A percentile compares a stretch with the other conserved stretches of the same genome.
Evolutionary conservation across 2,113 vertebrate species (phyloP).

Genomic region (Pollachius pollachius): DNA sequence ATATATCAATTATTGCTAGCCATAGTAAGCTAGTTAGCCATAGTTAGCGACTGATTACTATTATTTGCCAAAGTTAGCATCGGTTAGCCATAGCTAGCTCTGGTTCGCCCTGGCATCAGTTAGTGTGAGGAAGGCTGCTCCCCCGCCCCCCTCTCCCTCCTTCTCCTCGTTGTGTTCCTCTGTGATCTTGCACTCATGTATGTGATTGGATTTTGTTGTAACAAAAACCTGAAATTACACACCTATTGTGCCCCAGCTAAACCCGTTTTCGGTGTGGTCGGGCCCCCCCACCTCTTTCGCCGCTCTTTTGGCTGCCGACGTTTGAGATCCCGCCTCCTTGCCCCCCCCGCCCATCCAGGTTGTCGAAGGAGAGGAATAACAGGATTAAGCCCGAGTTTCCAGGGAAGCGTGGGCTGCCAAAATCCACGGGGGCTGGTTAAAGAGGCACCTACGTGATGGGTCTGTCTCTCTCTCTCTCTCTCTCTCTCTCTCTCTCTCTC

Average conservation of each 20-base stretch:
- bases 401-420: constrained; percentile 80
- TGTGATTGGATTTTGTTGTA: constrained; percentile 99
- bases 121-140: constrained; percentile 86
- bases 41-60: too few species aligned
- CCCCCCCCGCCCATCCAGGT: constrained; percentile 73
- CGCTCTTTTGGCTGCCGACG: constrained; percentile 80
- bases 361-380: constrained; percentile 92
- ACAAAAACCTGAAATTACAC: constrained; percentile 99
- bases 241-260: constrained; percentile 94
- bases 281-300: constrained; percentile 78
- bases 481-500: too few species aligned
- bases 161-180: constrained; percentile 84
- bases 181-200: constrained; percentile 98
- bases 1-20: too few species aligned
- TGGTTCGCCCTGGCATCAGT: constrained; percentile 48
- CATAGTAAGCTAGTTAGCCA: constrained; percentile 42
- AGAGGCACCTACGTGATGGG: constrained; percentile 64
- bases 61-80: too few species aligned
- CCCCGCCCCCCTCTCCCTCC: constrained; percentile 77
- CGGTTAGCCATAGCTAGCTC: too few species aligned
- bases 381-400: constrained; percentile 86
- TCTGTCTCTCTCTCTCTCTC: constrained; percentile 38
- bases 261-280: constrained; percentile 84
- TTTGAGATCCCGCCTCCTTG: constrained; percentile 76
- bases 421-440: constrained; percentile 73